Evolutionary conservation across 1,140 invertebrate genomes (phyloP).

Genomic region (Carcinoscorpius rotundicauda): DNA sequence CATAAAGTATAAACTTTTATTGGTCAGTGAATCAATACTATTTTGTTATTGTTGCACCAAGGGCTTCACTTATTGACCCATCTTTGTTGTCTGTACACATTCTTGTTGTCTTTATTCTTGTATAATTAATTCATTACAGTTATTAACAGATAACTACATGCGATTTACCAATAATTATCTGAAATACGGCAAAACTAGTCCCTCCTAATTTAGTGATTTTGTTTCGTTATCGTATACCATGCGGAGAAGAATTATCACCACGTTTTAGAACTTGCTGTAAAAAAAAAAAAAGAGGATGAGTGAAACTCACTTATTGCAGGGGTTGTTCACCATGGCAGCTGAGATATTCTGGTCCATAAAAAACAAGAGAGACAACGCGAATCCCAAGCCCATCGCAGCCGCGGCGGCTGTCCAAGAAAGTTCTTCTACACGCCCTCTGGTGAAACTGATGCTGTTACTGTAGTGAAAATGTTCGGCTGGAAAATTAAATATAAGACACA

Average conservation of each 20-base stretch:
- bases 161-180: too few relatives aligned
- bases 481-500: neutral
- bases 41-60: neutral
- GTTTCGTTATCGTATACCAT: too few relatives aligned
- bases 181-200: too few relatives aligned
- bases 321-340: constrained; percentile 50
- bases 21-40: constrained; percentile 1
- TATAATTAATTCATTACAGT: too few relatives aligned
- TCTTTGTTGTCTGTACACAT: too few relatives aligned
- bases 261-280: too few relatives aligned
- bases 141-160: too few relatives aligned
- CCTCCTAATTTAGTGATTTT: too few relatives aligned
- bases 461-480: constrained; percentile 40
- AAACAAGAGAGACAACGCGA: constrained; percentile 49
- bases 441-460: constrained; percentile 34
- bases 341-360: constrained; percentile 60
- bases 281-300: neutral
- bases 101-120: too few relatives aligned
- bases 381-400: constrained; percentile 44
- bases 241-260: too few relatives aligned
- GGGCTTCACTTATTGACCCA: too few relatives aligned
- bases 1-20: neutral
- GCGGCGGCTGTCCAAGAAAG: constrained; percentile 38
- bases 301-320: constrained; percentile 47
- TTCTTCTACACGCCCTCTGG: constrained; percentile 33